Base-by-base conservation (phyloP, 1,140 invertebrate species). In the Antheraea mylitta region DNA sequence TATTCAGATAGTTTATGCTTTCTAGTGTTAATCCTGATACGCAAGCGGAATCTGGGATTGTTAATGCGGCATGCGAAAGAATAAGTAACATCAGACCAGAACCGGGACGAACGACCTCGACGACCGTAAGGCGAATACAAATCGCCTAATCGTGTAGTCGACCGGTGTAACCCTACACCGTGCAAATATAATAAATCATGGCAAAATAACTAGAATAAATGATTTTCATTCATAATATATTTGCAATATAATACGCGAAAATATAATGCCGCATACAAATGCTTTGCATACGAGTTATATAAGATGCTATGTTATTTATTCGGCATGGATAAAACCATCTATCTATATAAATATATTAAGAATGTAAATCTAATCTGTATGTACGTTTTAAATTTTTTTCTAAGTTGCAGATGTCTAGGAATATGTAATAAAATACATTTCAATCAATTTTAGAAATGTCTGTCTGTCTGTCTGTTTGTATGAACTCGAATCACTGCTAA, bases 81-180 rank as follows among this genome's bases (percentile, higher is more conserved):
- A 83, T 85, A 83, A 76, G 73, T 79, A 73, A 78, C 71, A 79
- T 82, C 78, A 81, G 81, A 81, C 83, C 75, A 90, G 85, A 85
- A 74, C 87, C 89, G 89, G 89, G 89, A 85, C 86, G 89, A 91
- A 91, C 87, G 89, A 90, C 89, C 89, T 91, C 86, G 58, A 82
- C 58, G 68, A 73, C 70, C 72, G 81, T 81, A 77, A 75, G 83
- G 79, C 80, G 89, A 90, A 91, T 91, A 90, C 80, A 82, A 88
- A 91, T 88, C 73, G 67, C 71, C 80, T 80, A 87, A 83, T 79
- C 78, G 74, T 61, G 71, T 74, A 72, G 74, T 76, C 73, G 70
- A 72, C 66, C 72, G 73, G 68, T 67, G 72, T 71, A 72, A 78
- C 66, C 72, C 68, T 66, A 59, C 73, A 61, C 45, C 66, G 64